phyloP scores from a whole-genome alignment of 1,140 invertebrate species.

The Meteorus sp. region DNA sequence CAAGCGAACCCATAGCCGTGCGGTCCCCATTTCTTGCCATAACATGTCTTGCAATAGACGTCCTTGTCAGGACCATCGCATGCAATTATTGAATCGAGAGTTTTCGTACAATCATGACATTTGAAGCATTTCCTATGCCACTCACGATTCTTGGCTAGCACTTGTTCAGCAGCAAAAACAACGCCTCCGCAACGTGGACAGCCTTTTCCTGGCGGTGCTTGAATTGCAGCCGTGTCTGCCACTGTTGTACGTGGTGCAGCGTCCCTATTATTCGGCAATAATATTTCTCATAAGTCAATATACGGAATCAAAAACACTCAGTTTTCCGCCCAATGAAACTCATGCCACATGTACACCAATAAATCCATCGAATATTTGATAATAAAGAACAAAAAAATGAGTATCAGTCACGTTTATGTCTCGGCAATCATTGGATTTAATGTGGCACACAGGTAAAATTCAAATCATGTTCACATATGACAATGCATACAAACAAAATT shows the following conservation, averaged over 20 bases:
- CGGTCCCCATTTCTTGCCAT: slow-evolving; percentile 91
- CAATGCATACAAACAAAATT: no score
- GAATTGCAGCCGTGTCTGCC: slow-evolving; percentile 78
- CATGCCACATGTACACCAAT: no score
- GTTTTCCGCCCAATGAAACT: no score
- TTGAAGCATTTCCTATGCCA: slow-evolving; percentile 99
- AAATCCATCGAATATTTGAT: no score
- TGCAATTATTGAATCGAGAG: slow-evolving; percentile 89
- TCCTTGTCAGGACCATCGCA: slow-evolving; percentile 88
- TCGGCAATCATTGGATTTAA: no score
- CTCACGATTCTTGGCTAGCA: slow-evolving; percentile 84
- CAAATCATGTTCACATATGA: no score
- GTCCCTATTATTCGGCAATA: slow-evolving; percentile 55
- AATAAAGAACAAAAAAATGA: no score
- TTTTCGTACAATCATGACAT: slow-evolving; percentile 90
- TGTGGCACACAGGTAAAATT: no score
- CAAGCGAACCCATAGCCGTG: slow-evolving; percentile 94
- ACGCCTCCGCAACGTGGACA: slow-evolving; percentile 88
- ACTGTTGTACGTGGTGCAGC: slow-evolving; percentile 72
- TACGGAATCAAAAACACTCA: no score
- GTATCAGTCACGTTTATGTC: no score
- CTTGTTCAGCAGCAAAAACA: slow-evolving; percentile 88
- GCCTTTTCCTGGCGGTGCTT: slow-evolving; percentile 80
- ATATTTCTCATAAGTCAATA: not conserved
- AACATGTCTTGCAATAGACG: slow-evolving; percentile 92